Evolutionary conservation across 2,113 vertebrate genomes (phyloP).

Genomic region (Mastomys natalensis): DNA sequence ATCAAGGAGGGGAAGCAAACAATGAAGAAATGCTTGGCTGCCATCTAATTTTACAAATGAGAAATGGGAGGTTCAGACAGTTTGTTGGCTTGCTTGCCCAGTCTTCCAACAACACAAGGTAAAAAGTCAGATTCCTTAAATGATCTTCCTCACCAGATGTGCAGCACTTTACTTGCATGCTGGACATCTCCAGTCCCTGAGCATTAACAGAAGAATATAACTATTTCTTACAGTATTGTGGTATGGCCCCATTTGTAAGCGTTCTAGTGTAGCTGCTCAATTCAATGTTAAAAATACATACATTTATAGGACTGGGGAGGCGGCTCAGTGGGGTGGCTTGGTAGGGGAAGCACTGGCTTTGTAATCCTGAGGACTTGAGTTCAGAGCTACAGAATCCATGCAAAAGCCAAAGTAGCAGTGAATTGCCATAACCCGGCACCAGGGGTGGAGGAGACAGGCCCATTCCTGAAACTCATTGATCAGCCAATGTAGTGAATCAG

Average conservation of each 20-base stretch:
- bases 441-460: neutral
- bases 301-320: neutral
- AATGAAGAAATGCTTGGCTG: neutral
- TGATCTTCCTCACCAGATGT: neutral
- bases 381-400: neutral
- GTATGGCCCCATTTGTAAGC: neutral
- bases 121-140: neutral
- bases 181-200: neutral
- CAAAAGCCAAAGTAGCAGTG: neutral
- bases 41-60: neutral
- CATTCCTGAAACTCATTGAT: too few relatives aligned
- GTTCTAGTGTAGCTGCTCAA: neutral
- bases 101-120: neutral
- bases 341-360: neutral
- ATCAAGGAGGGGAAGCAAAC: neutral
- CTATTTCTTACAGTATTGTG: neutral
- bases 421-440: neutral
- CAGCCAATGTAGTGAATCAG: neutral
- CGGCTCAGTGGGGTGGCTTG: neutral
- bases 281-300: constrained; percentile 26
- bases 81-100: neutral
- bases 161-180: neutral
- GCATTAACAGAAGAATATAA: neutral
- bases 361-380: neutral
- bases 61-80: neutral